A percentile compares a stretch with the other conserved stretches of the same genome.
Conservation (phyloP, 2,113 vertebrate species). For the Gallinago undulata region DNA sequence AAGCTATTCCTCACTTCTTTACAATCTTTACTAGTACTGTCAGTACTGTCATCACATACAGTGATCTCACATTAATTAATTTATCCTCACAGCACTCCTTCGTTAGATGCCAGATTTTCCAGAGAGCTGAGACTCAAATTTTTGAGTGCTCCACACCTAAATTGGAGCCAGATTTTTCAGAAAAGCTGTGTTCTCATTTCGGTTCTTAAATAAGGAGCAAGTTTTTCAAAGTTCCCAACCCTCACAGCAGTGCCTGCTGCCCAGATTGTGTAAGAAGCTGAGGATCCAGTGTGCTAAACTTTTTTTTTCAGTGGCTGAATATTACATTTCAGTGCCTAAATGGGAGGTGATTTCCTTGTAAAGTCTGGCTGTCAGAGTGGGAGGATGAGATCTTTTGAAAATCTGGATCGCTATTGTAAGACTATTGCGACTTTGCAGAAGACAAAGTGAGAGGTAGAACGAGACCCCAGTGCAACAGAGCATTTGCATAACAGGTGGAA, state of each 20-base stretch:
- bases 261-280: background rate
- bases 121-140: background rate
- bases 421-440: background rate
- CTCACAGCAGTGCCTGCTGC: background rate
- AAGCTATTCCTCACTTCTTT: background rate
- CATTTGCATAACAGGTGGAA: background rate
- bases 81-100: background rate
- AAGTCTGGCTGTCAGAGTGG: slow-evolving; percentile 35
- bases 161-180: background rate
- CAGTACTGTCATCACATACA: background rate
- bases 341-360: background rate
- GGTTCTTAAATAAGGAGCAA: background rate
- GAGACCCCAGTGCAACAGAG: background rate
- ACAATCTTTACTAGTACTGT: background rate
- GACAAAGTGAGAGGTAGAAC: background rate
- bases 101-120: background rate
- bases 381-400: background rate
- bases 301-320: background rate
- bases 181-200: background rate
- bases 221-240: background rate
- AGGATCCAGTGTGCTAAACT: background rate
- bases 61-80: slow-evolving; percentile 3
- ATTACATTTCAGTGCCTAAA: background rate
- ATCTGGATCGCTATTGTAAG: background rate
- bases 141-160: background rate